Evolutionary conservation across 1,140 invertebrate species (phyloP), one percentile per base, ranked within the genome.

Genomic region (Zaprionus gabonicus): DNA sequence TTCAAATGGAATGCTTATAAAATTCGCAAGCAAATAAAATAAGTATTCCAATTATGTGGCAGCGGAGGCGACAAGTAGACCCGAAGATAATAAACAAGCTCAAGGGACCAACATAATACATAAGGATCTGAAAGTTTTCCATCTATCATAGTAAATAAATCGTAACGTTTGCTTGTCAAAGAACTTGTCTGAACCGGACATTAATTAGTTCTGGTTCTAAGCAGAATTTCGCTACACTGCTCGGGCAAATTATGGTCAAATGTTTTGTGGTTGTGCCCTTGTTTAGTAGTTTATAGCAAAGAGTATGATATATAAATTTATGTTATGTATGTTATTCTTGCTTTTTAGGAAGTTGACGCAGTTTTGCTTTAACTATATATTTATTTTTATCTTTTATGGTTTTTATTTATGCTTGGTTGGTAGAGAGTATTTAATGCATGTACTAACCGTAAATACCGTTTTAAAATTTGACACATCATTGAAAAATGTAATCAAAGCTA

Each of bases 401-500:
- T 80, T 73, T 81, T 68, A 76, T 71, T 82, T 76, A 27, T 56
- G 28, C 28, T 58, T 71, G 31, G 23, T 72, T 63, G 25, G 25
- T 49, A 44, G 56, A 64, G 46, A 38, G 63, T 60, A 28, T 72
- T 55, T 64, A 56, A 41, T 71, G 41, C 55, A 34, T 41, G 46
- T 69, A 36, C 66, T 74, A 74, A 71, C 34, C 60, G 55, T 69
- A 74, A 86, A 87, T 88, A 87, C 76, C 85, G 73, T 67, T 85
- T 90, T 86, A 88, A 88, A 88, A 88, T 88, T 88, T 88, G 85
- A 88, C 85, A 88, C 85, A 88, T 88, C 76, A 90, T 88, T 90
- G 75, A 88, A 88, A 88, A 90, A 90, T 90, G 84, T 88, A 90
- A 88, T 88, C 84, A 88, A 84, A 90, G 84, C 81, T 90, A 88